A percentile compares a stretch with the other conserved stretches of the same genome.
These are phyloP conservation scores for Percina caprodes DNA, from an alignment of 2,113 vertebrate genomes.

Conservation along the genomic window DNA sequence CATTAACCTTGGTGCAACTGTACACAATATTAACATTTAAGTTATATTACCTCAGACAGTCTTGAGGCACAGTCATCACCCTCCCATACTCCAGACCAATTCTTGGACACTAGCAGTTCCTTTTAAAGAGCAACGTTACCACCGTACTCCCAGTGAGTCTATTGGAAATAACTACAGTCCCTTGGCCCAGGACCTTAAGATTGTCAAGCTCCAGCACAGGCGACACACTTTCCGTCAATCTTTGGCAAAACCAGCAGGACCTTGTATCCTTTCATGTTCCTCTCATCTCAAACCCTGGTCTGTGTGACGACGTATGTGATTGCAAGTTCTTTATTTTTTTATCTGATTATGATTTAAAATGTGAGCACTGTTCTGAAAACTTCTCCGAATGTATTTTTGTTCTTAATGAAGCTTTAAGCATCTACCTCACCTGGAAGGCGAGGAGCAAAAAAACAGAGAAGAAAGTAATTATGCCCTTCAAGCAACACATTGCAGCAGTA, in stretches of 20 bases:
- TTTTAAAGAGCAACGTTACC: constrained; percentile 86
- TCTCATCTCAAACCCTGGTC: neutral
- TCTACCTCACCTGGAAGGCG: constrained; percentile 67
- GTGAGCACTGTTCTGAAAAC: neutral
- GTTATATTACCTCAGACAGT: constrained; percentile 76
- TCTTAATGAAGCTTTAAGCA: constrained; percentile 75
- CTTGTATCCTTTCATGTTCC: constrained; percentile 79
- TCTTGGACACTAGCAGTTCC: constrained; percentile 87
- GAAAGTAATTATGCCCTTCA: constrained; percentile 29
- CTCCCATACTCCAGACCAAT: constrained; percentile 87
- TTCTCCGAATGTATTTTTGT: constrained; percentile 22
- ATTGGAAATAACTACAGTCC: constrained; percentile 91
- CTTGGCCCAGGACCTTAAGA: constrained; percentile 82
- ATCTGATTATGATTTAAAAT: neutral
- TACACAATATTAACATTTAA: neutral
- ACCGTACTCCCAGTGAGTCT: constrained; percentile 87
- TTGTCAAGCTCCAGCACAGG: constrained; percentile 77
- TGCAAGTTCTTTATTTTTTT: constrained; percentile 18
- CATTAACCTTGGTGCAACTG: neutral
- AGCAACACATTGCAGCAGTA: neutral
- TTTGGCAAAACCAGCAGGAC: constrained; percentile 27
- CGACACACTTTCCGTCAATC: neutral
- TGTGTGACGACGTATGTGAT: neutral
- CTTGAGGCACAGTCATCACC: constrained; percentile 76
- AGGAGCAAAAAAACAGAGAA: constrained; percentile 49